Evolutionary conservation across 2,888 invertebrate genomes (phyloP).

Genomic region (Salpingus planirostris): DNA sequence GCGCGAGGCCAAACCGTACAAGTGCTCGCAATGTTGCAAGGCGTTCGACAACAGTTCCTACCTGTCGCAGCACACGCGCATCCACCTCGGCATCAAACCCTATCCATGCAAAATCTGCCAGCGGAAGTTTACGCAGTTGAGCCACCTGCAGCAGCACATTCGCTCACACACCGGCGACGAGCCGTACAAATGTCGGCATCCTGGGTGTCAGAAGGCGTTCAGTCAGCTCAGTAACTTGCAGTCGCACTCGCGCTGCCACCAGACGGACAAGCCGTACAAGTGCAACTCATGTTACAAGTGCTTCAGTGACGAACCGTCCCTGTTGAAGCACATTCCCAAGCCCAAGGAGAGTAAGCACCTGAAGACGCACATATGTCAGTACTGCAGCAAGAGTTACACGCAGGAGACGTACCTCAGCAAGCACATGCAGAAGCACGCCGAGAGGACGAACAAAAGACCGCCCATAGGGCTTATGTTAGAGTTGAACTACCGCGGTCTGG

Average conservation of each 20-base stretch:
- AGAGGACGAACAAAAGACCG: slow-evolving; percentile 82
- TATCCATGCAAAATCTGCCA: slow-evolving; percentile 98
- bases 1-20: slow-evolving; percentile 99
- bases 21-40: slow-evolving; percentile 98
- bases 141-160: slow-evolving; percentile 98
- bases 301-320: slow-evolving; percentile 93
- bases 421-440: slow-evolving; percentile 98
- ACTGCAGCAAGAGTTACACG: slow-evolving; percentile 99
- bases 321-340: slow-evolving; percentile 98
- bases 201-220: slow-evolving; percentile 97
- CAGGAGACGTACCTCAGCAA: slow-evolving; percentile 99
- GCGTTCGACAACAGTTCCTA: slow-evolving; percentile 99
- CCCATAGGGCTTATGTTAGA: slow-evolving; percentile 59
- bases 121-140: slow-evolving; percentile 97
- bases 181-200: slow-evolving; percentile 83
- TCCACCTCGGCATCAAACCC: slow-evolving; percentile 98
- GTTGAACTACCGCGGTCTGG: slow-evolving; percentile 40
- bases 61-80: slow-evolving; percentile 97
- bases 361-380: slow-evolving; percentile 98
- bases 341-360: slow-evolving; percentile 99
- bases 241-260: slow-evolving; percentile 98
- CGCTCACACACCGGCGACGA: slow-evolving; percentile 99
- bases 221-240: slow-evolving; percentile 98
- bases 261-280: slow-evolving; percentile 99
- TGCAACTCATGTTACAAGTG: slow-evolving; percentile 99